phyloP scores from a whole-genome alignment of 2,797 vertebrate species.

The Labeo calbasu region DNA sequence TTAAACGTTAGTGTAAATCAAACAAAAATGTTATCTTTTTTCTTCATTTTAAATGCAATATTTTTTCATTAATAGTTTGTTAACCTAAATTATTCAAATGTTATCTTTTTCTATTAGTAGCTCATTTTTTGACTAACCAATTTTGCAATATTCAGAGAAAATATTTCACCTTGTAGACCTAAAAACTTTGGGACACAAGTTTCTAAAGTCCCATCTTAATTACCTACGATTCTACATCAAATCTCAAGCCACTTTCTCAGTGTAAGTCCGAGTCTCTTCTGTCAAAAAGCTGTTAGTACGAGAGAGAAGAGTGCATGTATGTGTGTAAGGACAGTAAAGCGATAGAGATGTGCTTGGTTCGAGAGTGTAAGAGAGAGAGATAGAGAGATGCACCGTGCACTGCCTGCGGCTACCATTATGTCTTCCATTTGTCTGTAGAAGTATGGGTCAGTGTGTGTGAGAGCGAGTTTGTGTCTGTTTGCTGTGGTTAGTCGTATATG shows the following conservation, averaged over 20 bases:
- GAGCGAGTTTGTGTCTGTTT: slow-evolving; percentile 31
- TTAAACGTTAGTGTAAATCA: not conserved
- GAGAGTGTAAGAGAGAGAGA: slow-evolving; percentile 30
- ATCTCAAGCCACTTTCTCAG: not conserved
- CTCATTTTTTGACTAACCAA: not conserved
- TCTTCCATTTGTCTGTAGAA: slow-evolving; percentile 44
- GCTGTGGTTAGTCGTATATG: slow-evolving; percentile 25
- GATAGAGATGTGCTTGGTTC: slow-evolving; percentile 34
- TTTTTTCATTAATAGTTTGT: not conserved
- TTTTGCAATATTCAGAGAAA: not conserved
- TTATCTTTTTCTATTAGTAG: not conserved
- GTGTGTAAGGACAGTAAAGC: slow-evolving; percentile 19
- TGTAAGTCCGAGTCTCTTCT: not conserved
- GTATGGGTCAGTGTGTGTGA: slow-evolving; percentile 51
- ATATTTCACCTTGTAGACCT: not conserved
- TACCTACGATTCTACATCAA: not conserved
- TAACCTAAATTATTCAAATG: not conserved
- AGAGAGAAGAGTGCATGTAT: not conserved
- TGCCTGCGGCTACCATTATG: slow-evolving; percentile 49
- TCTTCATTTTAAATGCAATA: not conserved
- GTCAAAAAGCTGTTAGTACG: not conserved
- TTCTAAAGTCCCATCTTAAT: not conserved
- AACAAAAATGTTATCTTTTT: not conserved
- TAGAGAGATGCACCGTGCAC: slow-evolving; percentile 3
- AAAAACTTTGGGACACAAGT: not conserved